A percentile compares a stretch with the other conserved stretches of the same genome.
Evolutionary conservation across 2,888 invertebrate genomes (phyloP).

Genomic region (Creontiades dilutus): DNA sequence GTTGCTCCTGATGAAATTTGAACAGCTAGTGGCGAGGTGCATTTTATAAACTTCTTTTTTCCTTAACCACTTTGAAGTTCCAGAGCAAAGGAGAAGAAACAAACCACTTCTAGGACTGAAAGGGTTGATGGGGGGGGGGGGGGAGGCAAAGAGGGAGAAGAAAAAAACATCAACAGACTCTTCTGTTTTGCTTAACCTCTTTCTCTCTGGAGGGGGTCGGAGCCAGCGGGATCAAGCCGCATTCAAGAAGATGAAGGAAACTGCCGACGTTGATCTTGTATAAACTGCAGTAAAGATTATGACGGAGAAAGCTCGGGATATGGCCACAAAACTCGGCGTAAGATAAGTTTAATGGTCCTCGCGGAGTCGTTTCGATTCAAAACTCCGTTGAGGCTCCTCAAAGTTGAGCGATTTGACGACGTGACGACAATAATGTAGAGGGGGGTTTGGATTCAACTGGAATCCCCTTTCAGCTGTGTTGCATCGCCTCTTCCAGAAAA

Average conservation of each 20-base stretch:
- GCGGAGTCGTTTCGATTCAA: neutral
- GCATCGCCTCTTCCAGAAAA: too few species aligned
- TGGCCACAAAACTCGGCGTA: neutral
- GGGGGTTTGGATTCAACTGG: neutral
- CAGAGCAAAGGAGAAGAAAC: neutral
- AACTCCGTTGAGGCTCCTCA: neutral
- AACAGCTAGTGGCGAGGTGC: neutral
- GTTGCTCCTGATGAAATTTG: neutral
- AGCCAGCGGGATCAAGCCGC: neutral
- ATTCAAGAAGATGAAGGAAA: neutral
- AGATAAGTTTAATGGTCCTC: neutral
- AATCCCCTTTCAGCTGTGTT: too few species aligned
- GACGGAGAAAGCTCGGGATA: neutral
- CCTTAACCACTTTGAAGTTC: neutral
- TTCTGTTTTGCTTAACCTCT: neutral
- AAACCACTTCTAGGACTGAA: neutral
- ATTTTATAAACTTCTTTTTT: neutral
- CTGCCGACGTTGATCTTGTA: neutral
- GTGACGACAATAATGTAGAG: constrained; percentile 9
- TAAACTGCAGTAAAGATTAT: neutral
- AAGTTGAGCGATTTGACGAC: constrained; percentile 36
- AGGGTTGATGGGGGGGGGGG: too few species aligned
- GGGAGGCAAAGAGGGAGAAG: neutral
- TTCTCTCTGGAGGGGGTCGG: neutral
- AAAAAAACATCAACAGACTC: neutral